A percentile compares a stretch with the other conserved stretches of the same genome.
Evolutionary conservation across 2,113 vertebrate species (phyloP).

Genomic region (Nettapus auritus): DNA sequence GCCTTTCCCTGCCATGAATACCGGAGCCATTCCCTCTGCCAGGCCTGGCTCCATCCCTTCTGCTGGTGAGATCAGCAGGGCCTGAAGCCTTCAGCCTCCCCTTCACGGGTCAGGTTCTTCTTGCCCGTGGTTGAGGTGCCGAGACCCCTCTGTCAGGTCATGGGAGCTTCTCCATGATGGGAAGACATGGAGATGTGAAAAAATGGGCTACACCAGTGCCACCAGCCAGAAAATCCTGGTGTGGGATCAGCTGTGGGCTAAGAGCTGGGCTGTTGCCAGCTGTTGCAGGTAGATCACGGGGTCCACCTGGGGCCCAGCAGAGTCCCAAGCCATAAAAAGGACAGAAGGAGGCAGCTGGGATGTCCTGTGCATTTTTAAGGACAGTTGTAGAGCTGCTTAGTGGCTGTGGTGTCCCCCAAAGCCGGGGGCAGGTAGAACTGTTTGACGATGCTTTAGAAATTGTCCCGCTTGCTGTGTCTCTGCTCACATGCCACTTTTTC

Average conservation of each 20-base stretch:
- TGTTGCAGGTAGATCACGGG: background rate
- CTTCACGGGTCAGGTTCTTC: background rate
- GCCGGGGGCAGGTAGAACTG: rapidly evolving
- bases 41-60: background rate
- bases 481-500: background rate
- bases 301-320: background rate
- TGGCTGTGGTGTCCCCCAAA: background rate
- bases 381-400: background rate
- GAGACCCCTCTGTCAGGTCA: background rate
- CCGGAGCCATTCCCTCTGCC: background rate
- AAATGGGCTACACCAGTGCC: background rate
- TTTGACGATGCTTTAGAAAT: background rate
- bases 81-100: background rate
- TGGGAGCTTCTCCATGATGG: background rate
- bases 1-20: rapidly evolving
- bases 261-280: too few species aligned
- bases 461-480: background rate
- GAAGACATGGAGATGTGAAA: background rate
- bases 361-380: rapidly evolving
- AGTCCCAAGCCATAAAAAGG: background rate
- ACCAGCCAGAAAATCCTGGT: background rate
- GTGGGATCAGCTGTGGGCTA: background rate
- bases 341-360: background rate
- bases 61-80: background rate
- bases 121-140: background rate